Conservation (phyloP, 2,113 vertebrate species). For the Clarias batrachus region DNA sequence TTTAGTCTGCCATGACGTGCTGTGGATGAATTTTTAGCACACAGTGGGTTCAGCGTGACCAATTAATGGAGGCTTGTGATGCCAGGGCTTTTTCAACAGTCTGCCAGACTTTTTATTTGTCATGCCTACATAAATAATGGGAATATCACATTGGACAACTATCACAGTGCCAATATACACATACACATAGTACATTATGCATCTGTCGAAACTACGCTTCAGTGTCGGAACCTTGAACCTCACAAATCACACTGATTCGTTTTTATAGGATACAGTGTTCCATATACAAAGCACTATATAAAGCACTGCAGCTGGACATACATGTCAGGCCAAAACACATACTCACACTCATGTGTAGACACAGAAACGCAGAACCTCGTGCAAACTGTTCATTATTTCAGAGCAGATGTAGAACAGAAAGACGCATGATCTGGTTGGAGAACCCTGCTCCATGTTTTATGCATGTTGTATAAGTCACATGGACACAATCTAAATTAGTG, state of each 20-base stretch:
- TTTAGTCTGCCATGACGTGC: conserved; percentile 47
- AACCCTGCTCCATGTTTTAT: conserved; percentile 27
- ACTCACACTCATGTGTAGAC: not conserved
- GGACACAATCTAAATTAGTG: not conserved
- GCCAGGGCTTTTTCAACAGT: conserved; percentile 46
- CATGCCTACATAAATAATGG: conserved; percentile 58
- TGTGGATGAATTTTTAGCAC: conserved; percentile 52
- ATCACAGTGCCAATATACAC: conserved; percentile 52
- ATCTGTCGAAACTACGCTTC: conserved; percentile 38
- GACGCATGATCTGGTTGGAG: conserved; percentile 11
- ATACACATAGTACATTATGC: conserved; percentile 55
- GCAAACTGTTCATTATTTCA: conserved; percentile 33
- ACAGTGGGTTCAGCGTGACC: conserved; percentile 50
- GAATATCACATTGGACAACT: conserved; percentile 56
- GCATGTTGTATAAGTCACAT: not conserved
- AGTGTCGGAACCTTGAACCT: conserved; percentile 12
- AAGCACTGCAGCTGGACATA: not conserved
- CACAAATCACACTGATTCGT: conserved; percentile 24
- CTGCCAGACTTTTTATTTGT: conserved; percentile 55
- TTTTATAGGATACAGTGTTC: no score
- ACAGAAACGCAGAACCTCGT: not conserved
- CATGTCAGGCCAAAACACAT: not conserved
- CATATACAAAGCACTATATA: conserved; percentile 8
- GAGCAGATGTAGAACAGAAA: conserved; percentile 7
- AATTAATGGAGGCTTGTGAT: conserved; percentile 51